Conservation (phyloP, 1,140 invertebrate genomes). For the Coelopa frigida region DNA sequence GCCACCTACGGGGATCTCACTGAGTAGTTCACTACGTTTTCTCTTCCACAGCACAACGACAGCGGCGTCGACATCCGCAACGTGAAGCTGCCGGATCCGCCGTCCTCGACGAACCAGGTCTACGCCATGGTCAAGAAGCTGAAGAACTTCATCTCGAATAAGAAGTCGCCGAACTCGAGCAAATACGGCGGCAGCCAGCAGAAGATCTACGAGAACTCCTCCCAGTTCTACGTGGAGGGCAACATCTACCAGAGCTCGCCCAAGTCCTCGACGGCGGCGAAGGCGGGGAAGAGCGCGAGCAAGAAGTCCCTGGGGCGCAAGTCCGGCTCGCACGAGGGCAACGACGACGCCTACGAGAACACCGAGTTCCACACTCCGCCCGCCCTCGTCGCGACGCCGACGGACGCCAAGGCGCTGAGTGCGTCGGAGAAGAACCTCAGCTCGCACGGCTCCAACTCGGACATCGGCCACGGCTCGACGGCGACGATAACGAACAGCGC, state of each 20-base stretch:
- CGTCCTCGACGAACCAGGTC: slow-evolving; percentile 46
- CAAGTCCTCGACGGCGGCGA: slow-evolving; percentile 9
- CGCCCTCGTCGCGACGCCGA: neutral
- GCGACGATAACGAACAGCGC: slow-evolving; percentile 9
- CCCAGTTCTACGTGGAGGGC: slow-evolving; percentile 34
- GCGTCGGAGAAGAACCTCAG: slow-evolving; percentile 20
- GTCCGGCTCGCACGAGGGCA: neutral
- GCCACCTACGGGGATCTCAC: neutral
- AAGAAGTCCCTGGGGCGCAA: neutral
- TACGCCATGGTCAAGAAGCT: slow-evolving; percentile 51
- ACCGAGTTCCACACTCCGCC: slow-evolving; percentile 18
- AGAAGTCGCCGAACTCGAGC: slow-evolving; percentile 47
- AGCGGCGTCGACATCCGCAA: slow-evolving; percentile 49
- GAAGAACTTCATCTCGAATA: slow-evolving; percentile 52
- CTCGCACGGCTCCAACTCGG: slow-evolving; percentile 6
- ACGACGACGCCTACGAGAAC: slow-evolving; percentile 26
- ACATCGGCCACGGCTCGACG: neutral
- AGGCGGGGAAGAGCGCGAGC: slow-evolving; percentile 5
- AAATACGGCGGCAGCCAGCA: slow-evolving; percentile 24
- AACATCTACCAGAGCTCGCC: slow-evolving; percentile 11
- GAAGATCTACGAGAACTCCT: slow-evolving; percentile 37
- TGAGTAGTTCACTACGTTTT: neutral
- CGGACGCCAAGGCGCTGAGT: slow-evolving; percentile 10
- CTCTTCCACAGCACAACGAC: slow-evolving; percentile 38
- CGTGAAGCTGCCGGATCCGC: slow-evolving; percentile 52